Evolutionary conservation across 2,797 vertebrate genomes (phyloP).

Genomic region (Poeciliopsis paucimaculata): DNA sequence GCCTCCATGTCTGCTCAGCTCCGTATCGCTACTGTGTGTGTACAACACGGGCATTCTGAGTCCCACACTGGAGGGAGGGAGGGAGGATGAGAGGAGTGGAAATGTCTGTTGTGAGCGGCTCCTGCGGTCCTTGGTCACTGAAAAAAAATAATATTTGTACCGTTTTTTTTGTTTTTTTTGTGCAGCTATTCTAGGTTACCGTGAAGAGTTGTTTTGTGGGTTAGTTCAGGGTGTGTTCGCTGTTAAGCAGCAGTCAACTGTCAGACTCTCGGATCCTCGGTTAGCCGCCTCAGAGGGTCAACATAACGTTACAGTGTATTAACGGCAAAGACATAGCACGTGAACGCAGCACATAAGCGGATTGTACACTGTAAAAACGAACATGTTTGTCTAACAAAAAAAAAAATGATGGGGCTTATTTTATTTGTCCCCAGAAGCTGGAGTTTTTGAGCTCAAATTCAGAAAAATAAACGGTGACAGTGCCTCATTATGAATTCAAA

Average conservation of each 20-base stretch:
- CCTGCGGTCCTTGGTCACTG: slow-evolving; percentile 59
- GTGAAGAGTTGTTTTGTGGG: not conserved
- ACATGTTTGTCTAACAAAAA: not conserved
- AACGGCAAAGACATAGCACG: slow-evolving; percentile 1
- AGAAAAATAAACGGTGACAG: not conserved
- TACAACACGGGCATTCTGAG: slow-evolving; percentile 84
- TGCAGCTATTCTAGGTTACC: slow-evolving; percentile 21
- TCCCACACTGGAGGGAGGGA: slow-evolving; percentile 57
- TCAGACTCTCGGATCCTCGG: slow-evolving; percentile 45
- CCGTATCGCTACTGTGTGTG: slow-evolving; percentile 86
- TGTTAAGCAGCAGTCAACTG: slow-evolving; percentile 48
- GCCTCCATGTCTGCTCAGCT: slow-evolving; percentile 87
- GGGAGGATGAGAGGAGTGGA: slow-evolving; percentile 59
- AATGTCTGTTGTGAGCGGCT: slow-evolving; percentile 71
- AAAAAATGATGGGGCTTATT: not conserved
- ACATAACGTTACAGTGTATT: slow-evolving; percentile 12
- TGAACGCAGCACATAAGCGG: slow-evolving; percentile 5
- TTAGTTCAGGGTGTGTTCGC: slow-evolving; percentile 42
- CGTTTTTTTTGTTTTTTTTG: slow-evolving; percentile 34
- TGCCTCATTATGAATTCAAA: not conserved
- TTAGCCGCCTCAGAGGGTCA: slow-evolving; percentile 34
- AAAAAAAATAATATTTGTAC: slow-evolving; percentile 37
- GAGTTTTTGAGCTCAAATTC: not conserved
- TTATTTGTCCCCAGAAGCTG: not conserved
- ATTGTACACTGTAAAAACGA: not conserved